Conservation (phyloP, 2,888 invertebrate species). For the Catocala nupta region DNA sequence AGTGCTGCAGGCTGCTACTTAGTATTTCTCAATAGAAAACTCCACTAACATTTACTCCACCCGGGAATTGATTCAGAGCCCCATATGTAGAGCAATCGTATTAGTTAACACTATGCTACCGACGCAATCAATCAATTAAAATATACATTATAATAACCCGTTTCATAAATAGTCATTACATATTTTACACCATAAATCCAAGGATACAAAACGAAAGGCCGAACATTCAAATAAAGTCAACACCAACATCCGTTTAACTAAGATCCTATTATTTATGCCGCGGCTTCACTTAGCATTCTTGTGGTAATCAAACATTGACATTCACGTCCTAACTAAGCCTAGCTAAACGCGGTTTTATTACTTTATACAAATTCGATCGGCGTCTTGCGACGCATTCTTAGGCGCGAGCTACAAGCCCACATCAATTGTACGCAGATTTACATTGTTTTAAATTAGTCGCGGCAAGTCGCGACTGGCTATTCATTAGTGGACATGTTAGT, state of each 20-base stretch:
- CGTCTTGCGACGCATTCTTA: constrained; percentile 9
- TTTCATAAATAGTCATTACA: no score
- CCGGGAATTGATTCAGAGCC: no score
- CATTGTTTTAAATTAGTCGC: neutral
- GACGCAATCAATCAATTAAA: no score
- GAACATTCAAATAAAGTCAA: neutral
- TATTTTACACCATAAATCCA: no score
- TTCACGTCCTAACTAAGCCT: constrained; percentile 22
- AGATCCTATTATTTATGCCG: neutral
- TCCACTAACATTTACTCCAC: no score
- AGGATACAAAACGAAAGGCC: neutral
- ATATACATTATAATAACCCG: no score
- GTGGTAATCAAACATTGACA: constrained; percentile 28
- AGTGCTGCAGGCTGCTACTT: no score
- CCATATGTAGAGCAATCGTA: no score
- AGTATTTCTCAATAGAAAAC: no score
- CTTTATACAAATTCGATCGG: constrained; percentile 16
- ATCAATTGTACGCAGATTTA: constrained; percentile 1
- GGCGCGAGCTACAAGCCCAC: neutral
- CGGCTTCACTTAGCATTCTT: constrained; percentile 12
- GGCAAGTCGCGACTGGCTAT: no score
- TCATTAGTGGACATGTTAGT: no score
- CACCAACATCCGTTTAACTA: constrained; percentile 12
- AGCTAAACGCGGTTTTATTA: constrained; percentile 13
- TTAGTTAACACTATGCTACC: no score